These are phyloP conservation scores for Callospermophilus lateralis DNA, from an alignment of 2,113 vertebrate genomes.

Conservation along the genomic window DNA sequence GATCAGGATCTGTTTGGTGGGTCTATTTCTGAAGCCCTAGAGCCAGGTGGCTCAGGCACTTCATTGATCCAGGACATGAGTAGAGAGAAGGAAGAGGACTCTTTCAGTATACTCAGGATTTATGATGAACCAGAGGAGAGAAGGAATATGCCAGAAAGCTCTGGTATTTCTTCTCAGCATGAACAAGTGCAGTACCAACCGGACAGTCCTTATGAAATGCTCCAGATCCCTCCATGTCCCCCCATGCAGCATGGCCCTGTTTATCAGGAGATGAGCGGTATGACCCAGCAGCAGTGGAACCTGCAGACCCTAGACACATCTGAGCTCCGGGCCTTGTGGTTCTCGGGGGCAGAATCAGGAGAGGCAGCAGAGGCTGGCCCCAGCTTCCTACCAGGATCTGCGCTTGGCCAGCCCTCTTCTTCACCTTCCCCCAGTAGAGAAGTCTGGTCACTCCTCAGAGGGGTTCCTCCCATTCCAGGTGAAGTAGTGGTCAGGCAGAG, in stretches of 20 bases:
- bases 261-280: background rate
- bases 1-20: background rate
- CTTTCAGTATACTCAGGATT: background rate
- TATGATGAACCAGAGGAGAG: slow-evolving; percentile 21
- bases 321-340: background rate
- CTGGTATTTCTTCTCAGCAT: background rate
- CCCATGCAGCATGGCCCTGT: rapidly evolving
- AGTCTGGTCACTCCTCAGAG: slow-evolving; percentile 46
- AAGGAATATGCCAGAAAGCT: background rate
- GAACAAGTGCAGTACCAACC: background rate
- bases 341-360: background rate
- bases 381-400: slow-evolving; percentile 12
- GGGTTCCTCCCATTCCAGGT: slow-evolving; percentile 15
- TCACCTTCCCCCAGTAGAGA: background rate
- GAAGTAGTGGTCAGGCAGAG: slow-evolving; percentile 30
- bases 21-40: background rate
- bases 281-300: background rate
- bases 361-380: background rate
- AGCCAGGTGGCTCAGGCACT: background rate
- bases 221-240: background rate
- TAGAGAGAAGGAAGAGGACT: slow-evolving; percentile 3
- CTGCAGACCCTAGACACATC: background rate
- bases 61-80: slow-evolving; percentile 42
- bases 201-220: rapidly evolving
- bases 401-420: background rate